Conservation (phyloP, 2,113 vertebrate genomes). For the Ptyas mucosa region DNA sequence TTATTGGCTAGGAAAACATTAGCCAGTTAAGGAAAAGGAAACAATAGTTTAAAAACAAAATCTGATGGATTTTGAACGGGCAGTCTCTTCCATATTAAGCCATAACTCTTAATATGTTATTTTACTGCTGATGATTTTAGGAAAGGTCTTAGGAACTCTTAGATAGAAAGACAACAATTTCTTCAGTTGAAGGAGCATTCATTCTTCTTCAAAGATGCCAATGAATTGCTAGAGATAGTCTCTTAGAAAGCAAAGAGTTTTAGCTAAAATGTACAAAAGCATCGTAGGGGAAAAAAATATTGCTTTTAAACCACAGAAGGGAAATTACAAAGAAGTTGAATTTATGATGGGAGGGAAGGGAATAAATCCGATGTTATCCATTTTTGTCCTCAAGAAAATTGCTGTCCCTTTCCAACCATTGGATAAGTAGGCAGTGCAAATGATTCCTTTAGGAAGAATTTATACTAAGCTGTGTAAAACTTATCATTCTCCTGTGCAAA, state of each 20-base stretch:
- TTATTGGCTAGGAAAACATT: neutral
- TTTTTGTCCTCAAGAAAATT: neutral
- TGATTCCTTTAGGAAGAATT: neutral
- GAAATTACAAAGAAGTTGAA: neutral
- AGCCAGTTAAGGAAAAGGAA: neutral
- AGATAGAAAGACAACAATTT: neutral
- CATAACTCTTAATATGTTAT: neutral
- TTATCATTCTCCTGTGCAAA: neutral
- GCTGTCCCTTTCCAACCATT: neutral
- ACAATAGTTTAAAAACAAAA: neutral
- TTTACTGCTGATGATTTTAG: neutral
- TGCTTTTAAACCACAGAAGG: neutral
- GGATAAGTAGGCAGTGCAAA: neutral
- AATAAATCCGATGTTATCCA: neutral
- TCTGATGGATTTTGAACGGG: neutral
- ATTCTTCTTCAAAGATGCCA: neutral
- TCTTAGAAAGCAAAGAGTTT: neutral
- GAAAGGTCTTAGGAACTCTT: neutral
- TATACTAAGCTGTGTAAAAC: neutral
- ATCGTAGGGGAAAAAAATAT: neutral
- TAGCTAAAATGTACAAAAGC: neutral
- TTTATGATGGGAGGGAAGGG: neutral
- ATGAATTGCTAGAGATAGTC: neutral
- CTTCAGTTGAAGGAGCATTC: neutral
- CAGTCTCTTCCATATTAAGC: neutral